Percentiles rank a stretch among this genome's conserved stretches.
Evolutionary conservation across 2,888 invertebrate species (phyloP).

Genomic region (Hirtodrosophila cameraria): DNA sequence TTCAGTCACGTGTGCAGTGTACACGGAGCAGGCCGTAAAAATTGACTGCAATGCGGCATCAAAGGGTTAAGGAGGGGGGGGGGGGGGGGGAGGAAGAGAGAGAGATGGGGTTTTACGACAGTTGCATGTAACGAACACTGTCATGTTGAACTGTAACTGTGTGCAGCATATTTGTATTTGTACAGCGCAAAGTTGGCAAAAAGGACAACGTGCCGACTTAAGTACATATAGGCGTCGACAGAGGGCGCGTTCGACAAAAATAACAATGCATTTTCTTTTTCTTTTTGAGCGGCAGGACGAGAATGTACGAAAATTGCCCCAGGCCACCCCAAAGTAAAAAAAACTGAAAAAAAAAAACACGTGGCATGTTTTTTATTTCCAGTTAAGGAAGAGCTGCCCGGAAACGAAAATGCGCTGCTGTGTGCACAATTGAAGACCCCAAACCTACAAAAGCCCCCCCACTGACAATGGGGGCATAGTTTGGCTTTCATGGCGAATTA

Average conservation of each 20-base stretch:
- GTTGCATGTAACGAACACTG: constrained; percentile 58
- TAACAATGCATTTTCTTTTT: constrained; percentile 31
- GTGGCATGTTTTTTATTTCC: constrained; percentile 26
- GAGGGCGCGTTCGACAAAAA: constrained; percentile 14
- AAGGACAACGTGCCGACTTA: constrained; percentile 55
- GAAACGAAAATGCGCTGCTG: constrained; percentile 61
- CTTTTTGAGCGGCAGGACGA: constrained; percentile 1
- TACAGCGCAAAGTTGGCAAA: constrained; percentile 51
- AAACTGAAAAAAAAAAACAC: constrained; percentile 17
- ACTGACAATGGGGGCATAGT: constrained; percentile 28
- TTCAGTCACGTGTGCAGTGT: constrained; percentile 76
- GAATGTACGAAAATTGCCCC: constrained; percentile 43
- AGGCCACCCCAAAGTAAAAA: neutral
- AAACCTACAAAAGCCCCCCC: neutral
- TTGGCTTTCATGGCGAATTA: constrained; percentile 64
- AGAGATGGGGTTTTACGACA: constrained; percentile 38
- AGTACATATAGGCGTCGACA: constrained; percentile 51
- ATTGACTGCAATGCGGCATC: constrained; percentile 79
- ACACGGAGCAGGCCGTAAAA: constrained; percentile 46
- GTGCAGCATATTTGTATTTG: constrained; percentile 23
- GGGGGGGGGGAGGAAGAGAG: neutral
- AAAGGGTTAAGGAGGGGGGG: neutral
- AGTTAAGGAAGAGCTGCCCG: constrained; percentile 30
- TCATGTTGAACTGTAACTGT: constrained; percentile 22
- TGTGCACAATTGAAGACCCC: constrained; percentile 16